phyloP scores from a whole-genome alignment of 2,888 invertebrate species.

The Mythimna ferrago region DNA sequence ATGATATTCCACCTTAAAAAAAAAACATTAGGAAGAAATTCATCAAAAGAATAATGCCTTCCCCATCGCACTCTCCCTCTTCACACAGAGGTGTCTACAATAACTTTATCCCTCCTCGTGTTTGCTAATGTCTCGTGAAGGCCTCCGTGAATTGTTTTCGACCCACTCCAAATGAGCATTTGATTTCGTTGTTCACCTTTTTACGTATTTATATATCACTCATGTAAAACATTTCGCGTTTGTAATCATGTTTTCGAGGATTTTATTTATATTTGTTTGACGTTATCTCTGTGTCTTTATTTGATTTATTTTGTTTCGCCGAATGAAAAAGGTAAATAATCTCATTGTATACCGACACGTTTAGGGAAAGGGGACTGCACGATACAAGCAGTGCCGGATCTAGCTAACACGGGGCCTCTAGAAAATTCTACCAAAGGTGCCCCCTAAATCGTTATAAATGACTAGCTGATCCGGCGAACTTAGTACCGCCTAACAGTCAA shows the following conservation, averaged over 20 bases:
- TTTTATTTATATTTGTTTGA: slow-evolving; percentile 29
- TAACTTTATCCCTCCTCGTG: slow-evolving; percentile 32
- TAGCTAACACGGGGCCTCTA: too few relatives aligned
- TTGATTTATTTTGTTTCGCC: slow-evolving; percentile 16
- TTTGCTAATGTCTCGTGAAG: slow-evolving; percentile 44
- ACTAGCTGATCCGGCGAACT: too few relatives aligned
- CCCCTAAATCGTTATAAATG: too few relatives aligned
- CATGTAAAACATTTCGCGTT: slow-evolving; percentile 8
- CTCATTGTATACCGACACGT: background rate
- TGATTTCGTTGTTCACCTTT: slow-evolving; percentile 33
- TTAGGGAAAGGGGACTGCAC: background rate
- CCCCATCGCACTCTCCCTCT: too few relatives aligned
- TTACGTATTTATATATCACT: slow-evolving; percentile 14
- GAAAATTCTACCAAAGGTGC: too few relatives aligned
- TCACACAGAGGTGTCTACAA: slow-evolving; percentile 14
- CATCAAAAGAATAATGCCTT: background rate
- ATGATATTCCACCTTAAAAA: too few relatives aligned
- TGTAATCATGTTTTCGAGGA: slow-evolving; percentile 23
- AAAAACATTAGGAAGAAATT: background rate
- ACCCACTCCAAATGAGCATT: slow-evolving; percentile 42
- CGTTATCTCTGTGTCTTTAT: slow-evolving; percentile 1
- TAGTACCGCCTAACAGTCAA: too few relatives aligned
- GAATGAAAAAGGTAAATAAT: background rate
- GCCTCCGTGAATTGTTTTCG: slow-evolving; percentile 37
- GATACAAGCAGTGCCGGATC: too few relatives aligned